phyloP scores from a whole-genome alignment of 2,113 vertebrate species.

The Crotophaga sulcirostris region DNA sequence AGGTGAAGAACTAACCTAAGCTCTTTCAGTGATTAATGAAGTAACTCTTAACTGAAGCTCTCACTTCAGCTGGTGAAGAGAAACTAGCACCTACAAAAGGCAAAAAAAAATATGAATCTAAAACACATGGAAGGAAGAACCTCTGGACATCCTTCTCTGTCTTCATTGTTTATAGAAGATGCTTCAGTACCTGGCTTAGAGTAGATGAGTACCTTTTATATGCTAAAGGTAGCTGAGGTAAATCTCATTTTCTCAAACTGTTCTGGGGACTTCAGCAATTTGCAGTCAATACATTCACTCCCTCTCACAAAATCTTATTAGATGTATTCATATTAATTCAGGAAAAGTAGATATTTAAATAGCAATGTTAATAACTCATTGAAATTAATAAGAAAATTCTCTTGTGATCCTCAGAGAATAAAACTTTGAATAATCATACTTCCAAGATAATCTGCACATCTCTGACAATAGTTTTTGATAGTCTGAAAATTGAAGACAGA shows the following conservation, averaged over 20 bases:
- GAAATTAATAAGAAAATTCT: conserved; percentile 39
- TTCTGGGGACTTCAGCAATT: conserved; percentile 11
- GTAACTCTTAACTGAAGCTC: background rate
- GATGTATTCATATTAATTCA: conserved; percentile 5
- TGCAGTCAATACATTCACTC: conserved; percentile 17
- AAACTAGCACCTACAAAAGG: background rate
- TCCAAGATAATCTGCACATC: background rate
- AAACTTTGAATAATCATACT: conserved; percentile 5
- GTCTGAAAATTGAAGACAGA: background rate
- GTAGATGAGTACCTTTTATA: background rate
- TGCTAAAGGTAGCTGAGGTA: background rate
- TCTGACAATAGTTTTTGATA: conserved; percentile 6
- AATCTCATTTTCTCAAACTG: conserved; percentile 13
- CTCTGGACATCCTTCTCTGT: background rate
- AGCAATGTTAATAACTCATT: conserved; percentile 12
- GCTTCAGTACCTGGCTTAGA: background rate
- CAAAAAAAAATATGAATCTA: background rate
- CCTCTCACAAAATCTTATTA: conserved; percentile 30
- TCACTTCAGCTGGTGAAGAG: background rate
- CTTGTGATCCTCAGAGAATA: conserved; percentile 7
- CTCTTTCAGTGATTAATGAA: background rate
- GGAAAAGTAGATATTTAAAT: conserved; percentile 5
- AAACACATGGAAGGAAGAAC: background rate
- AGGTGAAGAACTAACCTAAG: background rate
- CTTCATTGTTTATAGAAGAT: background rate